Evolutionary conservation across 2,113 vertebrate species (phyloP), one percentile per base, ranked within the genome.

Genomic region (Pycnonotus jocosus): DNA sequence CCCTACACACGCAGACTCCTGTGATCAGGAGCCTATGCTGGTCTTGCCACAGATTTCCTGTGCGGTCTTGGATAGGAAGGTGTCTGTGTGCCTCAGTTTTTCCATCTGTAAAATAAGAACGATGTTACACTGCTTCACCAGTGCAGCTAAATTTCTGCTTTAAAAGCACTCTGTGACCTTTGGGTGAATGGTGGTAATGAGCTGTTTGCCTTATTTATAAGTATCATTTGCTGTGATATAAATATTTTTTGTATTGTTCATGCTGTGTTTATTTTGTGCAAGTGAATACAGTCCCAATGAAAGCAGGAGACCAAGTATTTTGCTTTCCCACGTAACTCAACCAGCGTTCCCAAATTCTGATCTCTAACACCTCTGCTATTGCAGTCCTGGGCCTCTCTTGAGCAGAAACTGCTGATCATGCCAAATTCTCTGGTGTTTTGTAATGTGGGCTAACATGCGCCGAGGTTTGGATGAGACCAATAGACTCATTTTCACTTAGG

Each of bases 301-400:
- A 94, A 93, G 68, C 1, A 12, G 57, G 80, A 96, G 90, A 90
- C 69, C 0, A 1, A 77, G n/a, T 71, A 84, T 93, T 97, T 96
- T 90, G 69, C 92, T 95, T 96, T 96, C 94, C 68, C 94, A 90
- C 2, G 18, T 92, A 96, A 92, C 84, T 91, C 89, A 91, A 94
- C 51, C 71, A 92, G 45, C 2, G 0, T 92, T 97, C 94, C 73
- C 9, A 17, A 96, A 81, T 71, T 76, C 82, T 96, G 95, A 96
- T 97, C 95, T 96, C 93, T 96, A 92, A 97, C 96, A 96, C 96
- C 96, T 97, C 95, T 90, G 76, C 93, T 96, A 96, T 96, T 97
- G 90, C 94, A 96, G 94, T 96, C 60, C 53, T 95, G 96, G 94
- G 96, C 93, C 94, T 86, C 94, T 93, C 92, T 79, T 93, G 90